phyloP scores from a whole-genome alignment of 2,888 invertebrate genomes.

The Pammene fasciana region DNA sequence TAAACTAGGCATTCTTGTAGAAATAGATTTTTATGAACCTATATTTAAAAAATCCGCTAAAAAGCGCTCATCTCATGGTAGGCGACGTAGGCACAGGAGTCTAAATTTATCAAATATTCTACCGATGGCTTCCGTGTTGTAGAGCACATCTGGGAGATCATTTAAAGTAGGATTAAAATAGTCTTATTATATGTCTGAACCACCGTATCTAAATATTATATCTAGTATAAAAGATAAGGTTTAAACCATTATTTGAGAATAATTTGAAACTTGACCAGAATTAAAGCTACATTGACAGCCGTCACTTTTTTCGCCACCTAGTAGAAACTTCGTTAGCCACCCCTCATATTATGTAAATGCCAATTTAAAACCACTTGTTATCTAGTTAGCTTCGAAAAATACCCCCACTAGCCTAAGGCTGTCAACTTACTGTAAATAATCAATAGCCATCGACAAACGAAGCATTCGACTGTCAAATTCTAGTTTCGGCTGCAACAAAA shows the following conservation, averaged over 20 bases:
- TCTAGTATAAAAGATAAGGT: not conserved
- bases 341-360: conserved; percentile 77
- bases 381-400: conserved; percentile 82
- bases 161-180: no score
- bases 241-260: not conserved
- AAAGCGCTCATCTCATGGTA: no score
- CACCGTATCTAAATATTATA: no score
- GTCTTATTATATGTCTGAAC: no score
- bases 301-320: conserved; percentile 20
- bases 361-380: conserved; percentile 84
- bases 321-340: conserved; percentile 51
- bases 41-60: no score
- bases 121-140: no score
- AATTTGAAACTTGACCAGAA: not conserved
- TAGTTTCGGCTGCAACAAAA: conserved; percentile 75
- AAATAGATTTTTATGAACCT: no score
- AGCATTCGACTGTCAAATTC: conserved; percentile 82
- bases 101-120: no score
- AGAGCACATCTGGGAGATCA: no score
- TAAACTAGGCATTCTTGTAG: no score
- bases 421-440: conserved; percentile 74
- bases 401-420: conserved; percentile 78
- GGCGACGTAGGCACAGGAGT: no score
- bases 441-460: conserved; percentile 83
- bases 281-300: conserved; percentile 21